Percentiles rank a stretch among this genome's conserved stretches.
phyloP scores from a whole-genome alignment of 2,113 vertebrate genomes.

The Anser brachyrhynchus region DNA sequence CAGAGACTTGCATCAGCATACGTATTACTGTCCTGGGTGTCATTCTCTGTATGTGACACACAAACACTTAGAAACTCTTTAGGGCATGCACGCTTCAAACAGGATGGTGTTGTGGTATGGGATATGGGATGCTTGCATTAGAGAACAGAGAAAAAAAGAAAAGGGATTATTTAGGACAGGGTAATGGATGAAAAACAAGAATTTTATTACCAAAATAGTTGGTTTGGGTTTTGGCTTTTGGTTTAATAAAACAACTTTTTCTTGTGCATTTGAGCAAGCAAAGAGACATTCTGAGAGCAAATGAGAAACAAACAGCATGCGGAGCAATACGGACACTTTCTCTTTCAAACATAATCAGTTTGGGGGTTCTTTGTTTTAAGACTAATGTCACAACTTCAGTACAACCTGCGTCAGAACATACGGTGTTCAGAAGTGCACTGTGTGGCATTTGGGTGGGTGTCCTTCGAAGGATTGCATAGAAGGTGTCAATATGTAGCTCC shows the following conservation, averaged over 20 bases:
- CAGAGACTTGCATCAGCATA: background rate
- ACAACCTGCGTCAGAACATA: background rate
- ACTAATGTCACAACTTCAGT: background rate
- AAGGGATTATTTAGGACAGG: background rate
- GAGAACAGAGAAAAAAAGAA: background rate
- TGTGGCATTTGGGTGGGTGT: background rate
- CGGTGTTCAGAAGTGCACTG: background rate
- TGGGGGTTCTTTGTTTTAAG: background rate
- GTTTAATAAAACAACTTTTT: background rate
- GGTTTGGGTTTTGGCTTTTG: too few relatives aligned
- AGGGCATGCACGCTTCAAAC: background rate
- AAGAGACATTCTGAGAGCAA: background rate
- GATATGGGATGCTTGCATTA: rapidly evolving
- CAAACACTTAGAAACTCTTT: background rate
- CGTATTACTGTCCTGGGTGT: background rate
- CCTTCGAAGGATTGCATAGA: background rate
- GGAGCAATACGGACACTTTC: background rate
- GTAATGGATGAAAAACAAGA: background rate
- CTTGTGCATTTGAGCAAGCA: background rate
- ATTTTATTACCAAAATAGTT: background rate
- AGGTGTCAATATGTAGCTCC: background rate
- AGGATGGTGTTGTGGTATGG: background rate
- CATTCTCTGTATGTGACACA: background rate
- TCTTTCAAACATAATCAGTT: background rate
- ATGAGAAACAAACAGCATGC: background rate